These are phyloP conservation scores for Venustoraphidia nigricollis DNA, from an alignment of 2,888 invertebrate genomes.

Conservation along the genomic window DNA sequence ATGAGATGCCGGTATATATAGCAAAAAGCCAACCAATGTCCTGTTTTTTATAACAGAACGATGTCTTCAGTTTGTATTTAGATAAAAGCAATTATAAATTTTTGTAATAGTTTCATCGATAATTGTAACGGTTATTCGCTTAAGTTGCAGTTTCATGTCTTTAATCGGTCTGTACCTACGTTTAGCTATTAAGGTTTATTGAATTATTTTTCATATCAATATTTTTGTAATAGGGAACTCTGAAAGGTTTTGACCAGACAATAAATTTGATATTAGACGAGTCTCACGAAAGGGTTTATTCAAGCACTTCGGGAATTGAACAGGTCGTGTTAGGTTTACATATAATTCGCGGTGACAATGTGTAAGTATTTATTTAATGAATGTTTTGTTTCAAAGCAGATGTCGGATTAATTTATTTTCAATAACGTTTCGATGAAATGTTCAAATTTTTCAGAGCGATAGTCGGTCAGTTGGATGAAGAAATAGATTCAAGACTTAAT, in stretches of 20 bases:
- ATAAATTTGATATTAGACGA: slow-evolving; percentile 96
- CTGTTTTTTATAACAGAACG: too few species aligned
- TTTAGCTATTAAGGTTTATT: slow-evolving; percentile 6
- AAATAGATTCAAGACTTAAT: slow-evolving; percentile 65
- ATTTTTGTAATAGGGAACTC: slow-evolving; percentile 52
- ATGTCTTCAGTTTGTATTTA: too few species aligned
- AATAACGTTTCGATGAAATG: neutral
- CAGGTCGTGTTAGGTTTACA: slow-evolving; percentile 93
- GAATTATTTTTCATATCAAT: slow-evolving; percentile 1
- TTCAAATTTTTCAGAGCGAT: slow-evolving; percentile 41
- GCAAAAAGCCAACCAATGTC: too few species aligned
- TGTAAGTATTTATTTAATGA: slow-evolving; percentile 38
- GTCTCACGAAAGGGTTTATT: slow-evolving; percentile 97
- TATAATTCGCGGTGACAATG: slow-evolving; percentile 96
- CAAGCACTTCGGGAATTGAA: slow-evolving; percentile 79
- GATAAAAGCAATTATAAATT: neutral
- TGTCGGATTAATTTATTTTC: neutral
- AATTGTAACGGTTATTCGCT: neutral
- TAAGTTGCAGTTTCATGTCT: neutral
- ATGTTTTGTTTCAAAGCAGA: neutral
- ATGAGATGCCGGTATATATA: too few species aligned
- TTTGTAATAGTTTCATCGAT: neutral
- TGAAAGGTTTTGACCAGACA: slow-evolving; percentile 99
- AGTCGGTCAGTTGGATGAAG: slow-evolving; percentile 72
- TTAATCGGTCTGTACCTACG: slow-evolving; percentile 2